Base-by-base conservation (phyloP, 2,113 vertebrate species). In the Ibidorhyncha struthersii region DNA sequence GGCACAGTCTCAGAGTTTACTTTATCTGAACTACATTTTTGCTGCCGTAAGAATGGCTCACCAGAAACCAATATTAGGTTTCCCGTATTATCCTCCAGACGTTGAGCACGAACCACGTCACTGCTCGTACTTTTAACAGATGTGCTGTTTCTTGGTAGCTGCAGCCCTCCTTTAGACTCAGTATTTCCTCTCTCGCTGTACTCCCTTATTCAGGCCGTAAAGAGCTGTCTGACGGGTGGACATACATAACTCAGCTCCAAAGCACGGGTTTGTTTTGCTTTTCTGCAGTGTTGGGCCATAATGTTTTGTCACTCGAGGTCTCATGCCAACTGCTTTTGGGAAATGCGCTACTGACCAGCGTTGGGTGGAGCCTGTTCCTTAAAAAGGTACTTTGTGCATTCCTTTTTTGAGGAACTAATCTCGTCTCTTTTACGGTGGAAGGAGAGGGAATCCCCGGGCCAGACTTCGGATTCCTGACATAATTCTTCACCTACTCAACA, bases 401-500 rank as follows among this genome's bases (percentile, higher is more conserved):
- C n/a, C 21, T 69, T 34, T 87, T 36, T 52, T 43, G 13, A 53
- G 77, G 71, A 56, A 92, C 70, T 45, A 14, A 78, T 25, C 23
- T 96, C 65, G 32, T 73, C 92, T 80, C 36, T 92, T 91, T 80
- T 80, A 77, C 2, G 4, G 50, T 12, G 50, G 72, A 86, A 32
- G 6, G 14, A 66, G 29, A 78, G 87, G 71, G 74, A 95, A 91
- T 95, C 80, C 93, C 91, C 38, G 78, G 56, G 74, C 56, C 58
- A 71, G 66, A 36, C 27, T 83, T 73, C 41, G 76, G 81, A 91
- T 96, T 95, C 77, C 89, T 91, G 89, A 34, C 63, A 88, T 87
- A 94, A 91, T 91, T 97, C 41, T 81, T 71, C 86, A 79, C 81
- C 86, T 86, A 49, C 81, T 84, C 52, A 70, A 14, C 30, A 29